Evolutionary conservation across 2,113 vertebrate genomes (phyloP).

Genomic region (Acanthisitta chloris): DNA sequence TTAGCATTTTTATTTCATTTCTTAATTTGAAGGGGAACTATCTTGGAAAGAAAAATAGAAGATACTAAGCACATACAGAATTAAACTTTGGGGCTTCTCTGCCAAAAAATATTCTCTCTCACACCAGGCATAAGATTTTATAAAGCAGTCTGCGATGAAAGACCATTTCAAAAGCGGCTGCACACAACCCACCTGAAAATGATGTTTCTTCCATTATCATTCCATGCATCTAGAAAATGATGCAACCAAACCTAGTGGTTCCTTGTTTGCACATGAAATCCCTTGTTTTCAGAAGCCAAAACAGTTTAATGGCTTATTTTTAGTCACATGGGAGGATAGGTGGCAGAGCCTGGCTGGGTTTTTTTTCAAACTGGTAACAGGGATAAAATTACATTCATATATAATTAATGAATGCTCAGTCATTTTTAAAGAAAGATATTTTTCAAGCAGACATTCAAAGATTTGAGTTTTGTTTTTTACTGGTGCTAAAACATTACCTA

Average conservation of each 20-base stretch:
- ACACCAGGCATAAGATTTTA: neutral
- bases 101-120: neutral
- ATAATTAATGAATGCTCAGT: slow-evolving; percentile 17
- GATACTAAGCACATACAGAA: neutral
- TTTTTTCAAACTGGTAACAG: slow-evolving; percentile 6
- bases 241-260: neutral
- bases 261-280: neutral
- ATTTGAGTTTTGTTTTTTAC: slow-evolving; percentile 11
- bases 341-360: neutral
- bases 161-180: neutral
- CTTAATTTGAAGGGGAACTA: neutral
- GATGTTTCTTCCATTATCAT: neutral
- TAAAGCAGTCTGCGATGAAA: neutral
- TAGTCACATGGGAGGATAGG: neutral
- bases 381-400: slow-evolving; percentile 38
- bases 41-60: neutral
- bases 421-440: slow-evolving; percentile 11
- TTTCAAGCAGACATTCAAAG: slow-evolving; percentile 22
- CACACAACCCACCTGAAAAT: neutral
- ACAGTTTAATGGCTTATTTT: neutral
- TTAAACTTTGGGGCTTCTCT: neutral
- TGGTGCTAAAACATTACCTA: neutral
- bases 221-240: neutral
- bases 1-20: slow-evolving; percentile 7
- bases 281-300: neutral